Evolutionary conservation across 2,888 invertebrate genomes (phyloP).

Genomic region (Neuroscelio doddi): DNA sequence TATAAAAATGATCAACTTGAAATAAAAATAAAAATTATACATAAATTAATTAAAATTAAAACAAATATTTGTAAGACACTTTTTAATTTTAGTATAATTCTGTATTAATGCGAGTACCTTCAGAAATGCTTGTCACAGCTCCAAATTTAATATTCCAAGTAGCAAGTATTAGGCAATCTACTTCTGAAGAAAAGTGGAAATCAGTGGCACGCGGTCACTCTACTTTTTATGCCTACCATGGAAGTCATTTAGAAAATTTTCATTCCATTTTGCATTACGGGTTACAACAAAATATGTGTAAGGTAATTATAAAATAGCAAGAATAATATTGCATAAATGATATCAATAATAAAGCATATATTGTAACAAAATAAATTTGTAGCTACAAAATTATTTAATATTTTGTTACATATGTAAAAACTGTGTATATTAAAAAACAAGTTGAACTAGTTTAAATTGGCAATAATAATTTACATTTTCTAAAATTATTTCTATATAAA

Average conservation of each 20-base stretch:
- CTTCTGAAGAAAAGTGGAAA: conserved; percentile 77
- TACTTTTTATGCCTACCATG: conserved; percentile 84
- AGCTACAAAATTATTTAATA: too few relatives aligned
- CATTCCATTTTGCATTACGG: conserved; percentile 87
- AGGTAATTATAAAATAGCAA: conserved; percentile 68
- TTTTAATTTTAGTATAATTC: conserved; percentile 73
- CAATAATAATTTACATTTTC: too few relatives aligned
- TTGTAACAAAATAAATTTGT: conserved; percentile 7
- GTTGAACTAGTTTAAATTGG: too few relatives aligned
- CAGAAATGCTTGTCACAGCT: conserved; percentile 70
- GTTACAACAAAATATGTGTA: conserved; percentile 81
- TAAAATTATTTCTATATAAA: too few relatives aligned
- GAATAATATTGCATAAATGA: neutral
- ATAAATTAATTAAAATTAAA: too few relatives aligned
- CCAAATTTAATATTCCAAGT: conserved; percentile 84
- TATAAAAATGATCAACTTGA: too few relatives aligned
- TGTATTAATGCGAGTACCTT: conserved; percentile 74
- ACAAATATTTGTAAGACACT: too few relatives aligned
- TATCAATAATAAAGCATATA: neutral
- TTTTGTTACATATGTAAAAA: conserved; percentile 10
- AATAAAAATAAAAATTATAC: too few relatives aligned
- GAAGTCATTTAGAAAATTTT: conserved; percentile 86
- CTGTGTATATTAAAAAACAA: conserved; percentile 10
- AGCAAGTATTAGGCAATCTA: conserved; percentile 74
- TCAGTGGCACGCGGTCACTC: conserved; percentile 74